A percentile compares a stretch with the other conserved stretches of the same genome.
Conservation (phyloP, 2,113 vertebrate genomes). For the Salvelinus sp. region DNA sequence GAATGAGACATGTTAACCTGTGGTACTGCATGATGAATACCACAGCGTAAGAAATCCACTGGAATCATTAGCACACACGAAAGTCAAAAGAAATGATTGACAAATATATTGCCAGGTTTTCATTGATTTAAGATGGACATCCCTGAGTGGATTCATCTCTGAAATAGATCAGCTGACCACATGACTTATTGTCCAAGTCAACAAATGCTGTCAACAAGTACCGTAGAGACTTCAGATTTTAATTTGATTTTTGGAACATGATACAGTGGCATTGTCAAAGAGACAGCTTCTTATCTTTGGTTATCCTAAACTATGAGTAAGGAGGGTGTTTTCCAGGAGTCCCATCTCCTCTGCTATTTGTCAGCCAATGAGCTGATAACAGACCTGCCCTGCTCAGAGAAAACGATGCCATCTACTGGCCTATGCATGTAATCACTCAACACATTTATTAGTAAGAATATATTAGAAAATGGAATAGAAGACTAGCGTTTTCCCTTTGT, state of each 20-base stretch:
- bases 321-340: not conserved
- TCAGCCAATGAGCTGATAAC: not conserved
- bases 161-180: not conserved
- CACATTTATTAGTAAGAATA: no score
- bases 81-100: not conserved
- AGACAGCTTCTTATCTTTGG: no score
- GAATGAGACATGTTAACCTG: not conserved
- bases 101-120: not conserved
- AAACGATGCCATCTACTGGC: constrained; percentile 54
- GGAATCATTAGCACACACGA: not conserved
- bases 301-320: not conserved
- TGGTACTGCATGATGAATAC: not conserved
- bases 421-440: not conserved
- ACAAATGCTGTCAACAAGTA: no score
- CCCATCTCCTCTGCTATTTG: not conserved
- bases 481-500: not conserved
- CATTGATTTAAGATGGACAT: not conserved
- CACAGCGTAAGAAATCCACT: not conserved
- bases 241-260: no score
- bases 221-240: no score
- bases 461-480: not conserved
- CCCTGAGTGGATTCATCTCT: not conserved
- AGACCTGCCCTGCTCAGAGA: not conserved
- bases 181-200: not conserved
- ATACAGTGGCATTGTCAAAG: no score